These are phyloP conservation scores for Melieria omissa DNA, from an alignment of 2,888 invertebrate genomes.

Conservation along the genomic window DNA sequence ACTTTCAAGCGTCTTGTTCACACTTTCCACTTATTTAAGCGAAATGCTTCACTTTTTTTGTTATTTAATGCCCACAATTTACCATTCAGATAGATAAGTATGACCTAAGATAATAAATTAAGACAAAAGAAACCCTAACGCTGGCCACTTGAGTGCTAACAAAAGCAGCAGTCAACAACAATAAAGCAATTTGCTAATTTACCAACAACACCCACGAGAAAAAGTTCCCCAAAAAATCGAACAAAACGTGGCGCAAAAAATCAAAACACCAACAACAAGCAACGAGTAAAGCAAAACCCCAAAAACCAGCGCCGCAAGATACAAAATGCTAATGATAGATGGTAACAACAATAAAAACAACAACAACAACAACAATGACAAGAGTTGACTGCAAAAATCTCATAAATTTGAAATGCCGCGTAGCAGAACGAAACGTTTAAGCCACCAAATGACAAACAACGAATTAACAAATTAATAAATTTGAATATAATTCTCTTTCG, in stretches of 20 bases:
- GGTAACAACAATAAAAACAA: neutral
- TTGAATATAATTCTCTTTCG: conserved; percentile 10
- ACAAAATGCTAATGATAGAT: neutral
- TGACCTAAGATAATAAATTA: too few relatives aligned
- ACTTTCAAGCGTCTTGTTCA: too few relatives aligned
- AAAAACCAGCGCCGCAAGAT: neutral
- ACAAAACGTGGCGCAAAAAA: neutral
- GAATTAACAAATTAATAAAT: conserved; percentile 49
- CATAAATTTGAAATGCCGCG: conserved; percentile 45
- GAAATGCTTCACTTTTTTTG: too few relatives aligned
- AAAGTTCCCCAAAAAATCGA: too few relatives aligned
- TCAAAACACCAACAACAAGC: neutral
- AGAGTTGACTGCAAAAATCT: conserved; percentile 18
- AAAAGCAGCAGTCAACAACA: too few relatives aligned
- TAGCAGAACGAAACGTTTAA: conserved; percentile 40
- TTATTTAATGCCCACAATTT: too few relatives aligned
- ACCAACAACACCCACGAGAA: too few relatives aligned
- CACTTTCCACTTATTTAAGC: too few relatives aligned
- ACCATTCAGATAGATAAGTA: too few relatives aligned
- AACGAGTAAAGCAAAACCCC: neutral
- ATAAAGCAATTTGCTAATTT: too few relatives aligned
- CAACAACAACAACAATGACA: conserved; percentile 1
- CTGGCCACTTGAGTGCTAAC: too few relatives aligned
- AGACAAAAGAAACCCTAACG: too few relatives aligned
- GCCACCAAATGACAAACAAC: conserved; percentile 43